Evolutionary conservation across 2,888 invertebrate genomes (phyloP), one percentile per base, ranked within the genome.

Genomic region (Pristionchus fissidentatus): DNA sequence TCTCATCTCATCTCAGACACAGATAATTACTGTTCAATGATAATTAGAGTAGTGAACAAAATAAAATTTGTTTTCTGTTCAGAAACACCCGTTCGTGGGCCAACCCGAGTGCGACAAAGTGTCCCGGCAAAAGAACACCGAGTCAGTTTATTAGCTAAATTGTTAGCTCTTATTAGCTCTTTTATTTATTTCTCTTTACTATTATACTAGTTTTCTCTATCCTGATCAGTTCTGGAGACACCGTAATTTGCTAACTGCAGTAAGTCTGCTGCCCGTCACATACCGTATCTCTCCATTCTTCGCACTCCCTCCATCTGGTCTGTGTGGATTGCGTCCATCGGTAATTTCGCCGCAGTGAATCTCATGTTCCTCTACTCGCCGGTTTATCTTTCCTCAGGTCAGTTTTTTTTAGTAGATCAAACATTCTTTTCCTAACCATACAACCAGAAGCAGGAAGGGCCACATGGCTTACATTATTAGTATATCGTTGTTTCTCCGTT

Each of bases 301-400:
- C 87, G 84, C 62, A 89, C 89, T 10, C 88, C 88, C 5, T 84
- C 88, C 0, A 87, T 90, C 15, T 90, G 90, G 90, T 75, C 46
- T 4, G 75, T 70, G 43, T 90, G 90, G 90, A 85, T 89, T 19
- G 90, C 90, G 1, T 86, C 90, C 22, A 83, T 90, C 57, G 90
- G 90, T 32, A 90, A 90, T 70, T 90, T 90, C 80, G 83, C 84
- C n/a, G 84, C 86, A 57, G 87, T 89, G 84, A 90, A 90, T 66
- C 86, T 88, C 84, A 86, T 90, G 86, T 90, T 90, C 85, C 86
- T 90, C 70, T 90, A 86, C 82, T 87, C 89, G 19, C 89, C 88
- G 19, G 86, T 86, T 19, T 88, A 88, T 75, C 77, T 88, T 13
- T 84, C 84, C 1, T 57, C 84, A 35, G 85, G 85, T 57, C 13